Conservation (phyloP, 1,140 invertebrate species). For the Oedothorax gibbosus region DNA sequence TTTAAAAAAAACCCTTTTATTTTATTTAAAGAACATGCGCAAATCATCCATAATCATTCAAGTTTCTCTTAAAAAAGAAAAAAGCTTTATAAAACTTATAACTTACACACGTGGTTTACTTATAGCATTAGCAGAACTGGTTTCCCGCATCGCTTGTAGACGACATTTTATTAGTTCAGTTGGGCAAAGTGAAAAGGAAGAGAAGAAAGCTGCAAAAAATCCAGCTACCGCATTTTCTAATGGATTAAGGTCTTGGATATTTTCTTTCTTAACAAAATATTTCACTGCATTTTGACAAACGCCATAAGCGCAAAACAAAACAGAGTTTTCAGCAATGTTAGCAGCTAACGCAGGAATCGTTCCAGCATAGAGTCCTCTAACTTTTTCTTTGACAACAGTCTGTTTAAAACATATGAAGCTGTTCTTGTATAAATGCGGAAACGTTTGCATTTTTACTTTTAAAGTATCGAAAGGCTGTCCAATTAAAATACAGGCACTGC, state of each 20-base stretch:
- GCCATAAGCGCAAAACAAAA: slow-evolving; percentile 97
- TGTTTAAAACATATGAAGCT: slow-evolving; percentile 86
- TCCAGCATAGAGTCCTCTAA: slow-evolving; percentile 93
- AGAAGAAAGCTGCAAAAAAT: slow-evolving; percentile 97
- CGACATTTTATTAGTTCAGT: slow-evolving; percentile 98
- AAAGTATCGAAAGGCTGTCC: slow-evolving; percentile 97
- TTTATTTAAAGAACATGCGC: no score
- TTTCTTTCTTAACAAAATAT: slow-evolving; percentile 67
- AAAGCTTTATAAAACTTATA: neutral
- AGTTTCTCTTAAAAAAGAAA: no score
- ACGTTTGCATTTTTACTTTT: slow-evolving; percentile 99
- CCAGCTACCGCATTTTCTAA: slow-evolving; percentile 91
- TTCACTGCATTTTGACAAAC: slow-evolving; percentile 88
- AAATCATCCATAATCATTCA: no score
- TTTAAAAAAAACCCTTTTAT: no score
- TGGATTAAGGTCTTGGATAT: slow-evolving; percentile 79
- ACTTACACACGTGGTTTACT: neutral
- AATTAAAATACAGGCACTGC: slow-evolving; percentile 92
- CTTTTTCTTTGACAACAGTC: slow-evolving; percentile 72
- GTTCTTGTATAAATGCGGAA: slow-evolving; percentile 86
- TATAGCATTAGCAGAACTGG: slow-evolving; percentile 64
- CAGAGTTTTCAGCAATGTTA: slow-evolving; percentile 97
- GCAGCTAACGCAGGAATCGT: slow-evolving; percentile 93
- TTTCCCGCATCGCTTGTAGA: slow-evolving; percentile 94
- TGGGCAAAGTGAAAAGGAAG: slow-evolving; percentile 94